These are phyloP conservation scores for Bos indicus DNA, from an alignment of 2,113 vertebrate species.

Conservation along the genomic window DNA sequence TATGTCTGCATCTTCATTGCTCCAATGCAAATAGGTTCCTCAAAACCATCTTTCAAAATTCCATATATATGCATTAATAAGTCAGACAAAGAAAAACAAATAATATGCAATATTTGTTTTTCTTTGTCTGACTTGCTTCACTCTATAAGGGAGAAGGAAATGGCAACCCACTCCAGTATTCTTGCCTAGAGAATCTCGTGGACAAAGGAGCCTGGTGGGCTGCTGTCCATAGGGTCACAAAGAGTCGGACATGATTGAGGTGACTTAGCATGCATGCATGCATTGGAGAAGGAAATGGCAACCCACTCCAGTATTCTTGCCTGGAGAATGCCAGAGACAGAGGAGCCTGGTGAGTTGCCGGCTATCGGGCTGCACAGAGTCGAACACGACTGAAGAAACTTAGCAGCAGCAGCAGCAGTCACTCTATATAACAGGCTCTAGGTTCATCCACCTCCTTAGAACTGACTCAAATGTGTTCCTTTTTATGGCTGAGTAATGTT, in stretches of 20 bases:
- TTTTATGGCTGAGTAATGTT: not conserved
- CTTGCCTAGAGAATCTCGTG: not conserved
- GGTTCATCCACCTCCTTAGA: not conserved
- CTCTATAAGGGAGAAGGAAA: not conserved
- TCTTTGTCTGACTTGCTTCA: not conserved
- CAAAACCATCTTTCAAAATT: not conserved
- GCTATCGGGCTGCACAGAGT: not conserved
- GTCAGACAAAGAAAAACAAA: no score
- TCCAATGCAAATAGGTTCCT: not conserved
- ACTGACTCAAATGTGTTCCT: not conserved
- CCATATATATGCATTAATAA: not conserved
- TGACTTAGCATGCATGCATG: not conserved
- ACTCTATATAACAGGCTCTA: not conserved
- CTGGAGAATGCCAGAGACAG: not conserved
- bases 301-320: not conserved
- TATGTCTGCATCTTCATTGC: not conserved
- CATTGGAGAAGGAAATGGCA: not conserved
- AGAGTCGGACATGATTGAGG: not conserved
- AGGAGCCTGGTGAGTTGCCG: not conserved
- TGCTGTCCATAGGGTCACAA: not conserved
- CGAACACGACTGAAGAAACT: not conserved
- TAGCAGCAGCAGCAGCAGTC: not conserved
- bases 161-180: not conserved
- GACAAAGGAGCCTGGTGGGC: not conserved
- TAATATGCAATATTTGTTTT: not conserved